Evolutionary conservation across 2,113 vertebrate genomes (phyloP), one percentile per base, ranked within the genome.

Genomic region (Scolopax mira): DNA sequence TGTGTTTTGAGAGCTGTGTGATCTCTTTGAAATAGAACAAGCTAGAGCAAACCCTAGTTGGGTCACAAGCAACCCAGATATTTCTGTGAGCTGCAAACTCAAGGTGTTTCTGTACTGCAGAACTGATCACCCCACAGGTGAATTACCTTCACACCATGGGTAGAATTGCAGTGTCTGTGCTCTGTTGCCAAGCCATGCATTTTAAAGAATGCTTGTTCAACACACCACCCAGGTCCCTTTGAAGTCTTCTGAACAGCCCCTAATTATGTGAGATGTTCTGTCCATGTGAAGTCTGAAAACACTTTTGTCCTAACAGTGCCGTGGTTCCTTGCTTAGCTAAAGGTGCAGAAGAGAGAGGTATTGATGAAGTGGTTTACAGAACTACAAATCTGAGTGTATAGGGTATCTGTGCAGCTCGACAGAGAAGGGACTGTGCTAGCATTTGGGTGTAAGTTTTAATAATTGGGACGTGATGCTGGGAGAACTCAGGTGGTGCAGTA

Each of bases 301-400:
- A 3, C 22, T 79, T 41, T 15, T 62, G 42, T 30, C n/a, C 33
- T 42, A 5, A 9, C 22, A 55, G 72, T 31, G 9, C 22, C 28
- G 37, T 10, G 16, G 31, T n/a, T 78, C 55, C 51, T 86, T 49
- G 41, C 21, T 30, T 52, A 54, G 55, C 37, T 25, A 1, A 61
- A 18, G 3, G 0, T 6, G 27, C 35, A 39, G 54, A 33, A 64
- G 13, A 41, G 77, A 66, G 37, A 5, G 35, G 44, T 15, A 8
- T 4, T 23, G 71, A 7, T 70, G 65, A 31, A 79, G 52, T 13
- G 23, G 14, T 13, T 77, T 35, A 8, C 41, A 66, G 62, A 85
- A 1, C 35, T 73, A 6, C n/a, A 17, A 1, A 28, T 11, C 4
- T 1, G 33, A 58, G 48, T 7, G 42, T 1, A 3, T 12, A 5